Base-by-base conservation (phyloP, 2,888 invertebrate genomes). In the Pteria penguin region DNA sequence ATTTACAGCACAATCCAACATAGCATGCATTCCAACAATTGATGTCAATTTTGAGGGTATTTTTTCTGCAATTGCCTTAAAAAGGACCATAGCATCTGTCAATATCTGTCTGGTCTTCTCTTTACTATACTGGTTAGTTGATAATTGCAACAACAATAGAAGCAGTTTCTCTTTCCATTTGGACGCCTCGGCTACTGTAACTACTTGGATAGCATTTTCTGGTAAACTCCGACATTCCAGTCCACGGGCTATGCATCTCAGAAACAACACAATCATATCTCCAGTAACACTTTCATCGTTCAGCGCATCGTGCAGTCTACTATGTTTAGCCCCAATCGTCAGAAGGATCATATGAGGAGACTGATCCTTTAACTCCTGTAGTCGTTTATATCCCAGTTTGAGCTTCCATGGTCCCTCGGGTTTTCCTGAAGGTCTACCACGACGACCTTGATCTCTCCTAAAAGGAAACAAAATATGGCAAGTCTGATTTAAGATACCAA, bases 321-420 rank as follows among this genome's bases (percentile, higher is more conserved):
- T 55, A 26, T 32, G 26, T 11, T 61, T 33, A 22, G 61, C 5
- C 22, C 36, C 61, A 4, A 72, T 45, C 27, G 67, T 22, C n/a
- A 76, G 29, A 4, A 76, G 33, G 31, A 76, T 55, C 18, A 66
- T 61, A 24, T 33, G 52, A 3, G 76, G 55, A 2, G 29, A n/a
- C 32, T 68, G 54, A 22, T 62, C 33, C 36, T 72, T 54, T 31
- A 72, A 26, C 22, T 76, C 76, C n/a, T 31, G 57, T 18, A 76
- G 55, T 36, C 63, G 36, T 1, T 22, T 66, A 22, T 31, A 76
- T 18, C 76, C 76, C 26, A 72, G 62, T 8, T 26, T 26, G 4
- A 26, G n/a, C 36, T 63, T 72, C 76, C 76, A 76, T 2, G 72
- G 57, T 18, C 72, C 62, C 24, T 63, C 57, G 26, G 58, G 65